Conservation (phyloP, 2,888 invertebrate genomes). For the Stenurella melanura region DNA sequence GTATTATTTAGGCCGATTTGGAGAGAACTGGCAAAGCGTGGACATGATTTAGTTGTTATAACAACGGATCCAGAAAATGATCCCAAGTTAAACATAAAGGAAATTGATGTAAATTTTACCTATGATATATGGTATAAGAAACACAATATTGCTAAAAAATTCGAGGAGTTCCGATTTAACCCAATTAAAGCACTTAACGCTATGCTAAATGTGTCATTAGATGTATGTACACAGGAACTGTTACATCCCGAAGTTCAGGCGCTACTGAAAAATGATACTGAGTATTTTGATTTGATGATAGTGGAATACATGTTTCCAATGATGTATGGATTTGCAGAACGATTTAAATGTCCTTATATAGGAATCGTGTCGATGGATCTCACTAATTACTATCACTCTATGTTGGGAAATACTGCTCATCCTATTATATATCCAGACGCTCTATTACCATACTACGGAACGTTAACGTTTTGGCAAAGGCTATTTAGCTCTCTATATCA, state of each 20-base stretch:
- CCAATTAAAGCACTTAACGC: conserved; percentile 23
- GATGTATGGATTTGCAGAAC: conserved; percentile 56
- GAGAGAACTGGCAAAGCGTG: conserved; percentile 60
- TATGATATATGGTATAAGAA: conserved; percentile 59
- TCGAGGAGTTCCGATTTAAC: not conserved
- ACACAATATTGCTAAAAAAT: conserved; percentile 32
- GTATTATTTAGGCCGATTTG: conserved; percentile 59
- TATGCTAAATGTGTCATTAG: conserved; percentile 37
- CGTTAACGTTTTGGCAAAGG: conserved; percentile 69
- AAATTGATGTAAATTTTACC: conserved; percentile 69
- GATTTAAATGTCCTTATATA: conserved; percentile 57
- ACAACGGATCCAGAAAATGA: conserved; percentile 63
- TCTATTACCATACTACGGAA: conserved; percentile 37
- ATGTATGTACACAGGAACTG: conserved; percentile 45
- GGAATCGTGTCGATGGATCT: conserved; percentile 54
- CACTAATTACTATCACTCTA: conserved; percentile 40
- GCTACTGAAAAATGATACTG: conserved; percentile 47
- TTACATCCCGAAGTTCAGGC: conserved; percentile 53
- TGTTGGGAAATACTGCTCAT: conserved; percentile 56
- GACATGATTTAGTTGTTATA: conserved; percentile 66
- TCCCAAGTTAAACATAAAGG: conserved; percentile 66
- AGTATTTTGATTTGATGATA: conserved; percentile 61
- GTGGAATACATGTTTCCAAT: conserved; percentile 56
- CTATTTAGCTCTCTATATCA: conserved; percentile 49
- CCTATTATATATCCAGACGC: conserved; percentile 54